Evolutionary conservation across 2,797 vertebrate species (phyloP), one percentile per base, ranked within the genome.

Genomic region (Lutjanus argentimaculatus): DNA sequence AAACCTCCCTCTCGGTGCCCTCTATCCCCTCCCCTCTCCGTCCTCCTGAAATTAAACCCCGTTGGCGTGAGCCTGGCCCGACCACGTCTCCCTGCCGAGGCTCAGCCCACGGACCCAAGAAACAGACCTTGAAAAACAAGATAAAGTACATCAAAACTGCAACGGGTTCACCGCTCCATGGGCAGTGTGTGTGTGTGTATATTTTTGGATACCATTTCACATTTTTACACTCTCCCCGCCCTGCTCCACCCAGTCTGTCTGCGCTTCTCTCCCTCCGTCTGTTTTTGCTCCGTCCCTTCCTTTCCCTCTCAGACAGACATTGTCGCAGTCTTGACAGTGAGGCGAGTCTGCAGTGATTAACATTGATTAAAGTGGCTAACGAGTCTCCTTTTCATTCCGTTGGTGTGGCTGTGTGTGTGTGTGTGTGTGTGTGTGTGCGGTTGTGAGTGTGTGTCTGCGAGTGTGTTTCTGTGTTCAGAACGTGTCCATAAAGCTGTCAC

Each of bases 341-440:
- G 83, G 78, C 62, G 79, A 88, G 92, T 91, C 88, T 90, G 92
- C 91, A 91, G 91, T 93, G 93, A 95, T 95, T 95, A 95, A 91
- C 92, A 89, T 92, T 91, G 93, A 95, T 95, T 95, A 94, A 93
- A 94, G 88, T 85, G 85, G 87, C 85, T 93, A 95, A 94, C 85
- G 59, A 92, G 89, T 88, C 89, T 91, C 49, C 86, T 89, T 92
- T 91, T 89, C 75, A 84, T 91, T 91, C 78, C 67, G 72, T 66
- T 51, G 83, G 72, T 59, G 82, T 80, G 84, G 14, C 12, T 68
- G 42, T 73, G 67, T 67, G 30, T 62, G 75, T 63, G 67, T 80
- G 57, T 55, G 56, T 79, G 75, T 74, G 48, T 59, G 14, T 46
- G 72, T 57, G 71, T 76, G 57, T 13, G 61, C n/a, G 7, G 3